These are phyloP conservation scores for Blomia tropicalis DNA, from an alignment of 2,888 invertebrate species.

Conservation along the genomic window DNA sequence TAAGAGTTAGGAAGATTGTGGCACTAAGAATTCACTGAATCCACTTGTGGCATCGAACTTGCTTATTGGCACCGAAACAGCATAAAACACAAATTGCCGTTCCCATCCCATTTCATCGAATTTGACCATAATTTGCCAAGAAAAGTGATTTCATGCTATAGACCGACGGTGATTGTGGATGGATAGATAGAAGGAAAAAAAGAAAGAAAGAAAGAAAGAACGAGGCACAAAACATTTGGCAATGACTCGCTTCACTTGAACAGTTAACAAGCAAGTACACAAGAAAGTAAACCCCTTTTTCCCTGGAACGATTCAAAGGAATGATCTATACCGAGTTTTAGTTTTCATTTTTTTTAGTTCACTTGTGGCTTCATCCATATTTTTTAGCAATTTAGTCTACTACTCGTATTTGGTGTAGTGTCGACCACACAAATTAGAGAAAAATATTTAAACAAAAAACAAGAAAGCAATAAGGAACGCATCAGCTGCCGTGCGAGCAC, in stretches of 20 bases:
- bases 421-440: no score
- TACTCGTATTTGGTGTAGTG: no score
- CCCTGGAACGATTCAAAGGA: no score
- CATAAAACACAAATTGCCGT: neutral
- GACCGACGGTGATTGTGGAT: no score
- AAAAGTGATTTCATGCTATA: neutral
- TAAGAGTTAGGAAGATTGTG: no score
- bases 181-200: no score
- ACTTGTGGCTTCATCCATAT: neutral
- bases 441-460: no score
- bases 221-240: neutral
- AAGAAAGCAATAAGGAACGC: no score
- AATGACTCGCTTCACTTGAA: neutral
- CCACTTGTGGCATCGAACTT: no score
- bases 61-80: neutral
- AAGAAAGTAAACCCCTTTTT: neutral
- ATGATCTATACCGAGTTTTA: no score
- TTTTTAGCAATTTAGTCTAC: neutral
- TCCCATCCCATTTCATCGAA: neutral
- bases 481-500: no score
- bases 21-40: neutral
- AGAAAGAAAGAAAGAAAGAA: neutral
- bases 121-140: slow-evolving; percentile 9
- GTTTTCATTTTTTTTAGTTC: neutral
- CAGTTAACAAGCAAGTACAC: neutral